phyloP scores from a whole-genome alignment of 2,888 invertebrate genomes.

The Cheiracanthium punctorium region DNA sequence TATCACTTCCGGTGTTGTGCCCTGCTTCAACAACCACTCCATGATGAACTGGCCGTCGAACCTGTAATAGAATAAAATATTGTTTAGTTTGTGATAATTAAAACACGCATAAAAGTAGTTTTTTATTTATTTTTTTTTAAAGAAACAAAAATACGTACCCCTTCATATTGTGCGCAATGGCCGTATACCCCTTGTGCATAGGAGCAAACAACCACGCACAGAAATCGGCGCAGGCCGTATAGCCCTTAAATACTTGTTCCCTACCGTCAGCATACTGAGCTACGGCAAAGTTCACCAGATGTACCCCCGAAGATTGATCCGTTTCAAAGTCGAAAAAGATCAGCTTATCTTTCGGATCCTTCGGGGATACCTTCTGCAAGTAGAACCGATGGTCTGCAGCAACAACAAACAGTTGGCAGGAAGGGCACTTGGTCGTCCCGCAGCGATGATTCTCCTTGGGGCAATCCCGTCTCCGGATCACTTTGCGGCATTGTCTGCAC shows the following conservation, averaged over 20 bases:
- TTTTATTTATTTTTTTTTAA: too few relatives aligned
- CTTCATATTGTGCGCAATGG: slow-evolving; percentile 33
- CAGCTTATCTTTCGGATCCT: neutral
- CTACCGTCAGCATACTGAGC: slow-evolving; percentile 5
- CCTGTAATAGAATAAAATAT: neutral
- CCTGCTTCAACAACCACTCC: neutral
- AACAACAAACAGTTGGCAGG: neutral
- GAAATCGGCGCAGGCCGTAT: neutral
- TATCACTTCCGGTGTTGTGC: neutral
- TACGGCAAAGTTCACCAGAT: slow-evolving; percentile 24
- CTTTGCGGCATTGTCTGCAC: slow-evolving; percentile 14
- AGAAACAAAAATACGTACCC: neutral
- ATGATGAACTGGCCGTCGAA: slow-evolving; percentile 9
- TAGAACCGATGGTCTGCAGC: neutral
- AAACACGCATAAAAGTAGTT: neutral
- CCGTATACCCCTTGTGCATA: slow-evolving; percentile 15
- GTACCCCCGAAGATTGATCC: slow-evolving; percentile 23
- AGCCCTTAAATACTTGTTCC: slow-evolving; percentile 13
- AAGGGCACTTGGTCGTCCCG: neutral
- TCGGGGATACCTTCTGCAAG: neutral
- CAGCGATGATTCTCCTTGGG: neutral
- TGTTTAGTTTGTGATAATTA: neutral
- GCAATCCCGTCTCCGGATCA: slow-evolving; percentile 4
- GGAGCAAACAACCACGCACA: slow-evolving; percentile 17
- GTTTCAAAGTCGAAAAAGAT: slow-evolving; percentile 41